Conservation (phyloP, 1,140 invertebrate genomes). For the Drosophila dunni region DNA sequence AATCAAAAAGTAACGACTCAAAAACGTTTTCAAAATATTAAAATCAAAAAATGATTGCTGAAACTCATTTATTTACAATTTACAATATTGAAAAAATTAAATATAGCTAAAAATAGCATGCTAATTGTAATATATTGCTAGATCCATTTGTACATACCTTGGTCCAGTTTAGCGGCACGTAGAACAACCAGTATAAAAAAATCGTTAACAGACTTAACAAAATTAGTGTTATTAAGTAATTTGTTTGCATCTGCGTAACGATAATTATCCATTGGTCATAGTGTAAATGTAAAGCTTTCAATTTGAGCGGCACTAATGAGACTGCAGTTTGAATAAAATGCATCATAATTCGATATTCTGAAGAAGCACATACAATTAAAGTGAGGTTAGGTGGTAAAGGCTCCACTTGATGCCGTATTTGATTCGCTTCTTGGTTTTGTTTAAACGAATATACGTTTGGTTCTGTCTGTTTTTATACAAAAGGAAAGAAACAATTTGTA, state of each 20-base stretch:
- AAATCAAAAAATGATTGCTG: no score
- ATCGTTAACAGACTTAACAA: constrained; percentile 1
- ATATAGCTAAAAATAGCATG: not conserved
- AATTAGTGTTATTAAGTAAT: not conserved
- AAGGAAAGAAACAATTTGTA: constrained; percentile 8
- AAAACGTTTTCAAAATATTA: no score
- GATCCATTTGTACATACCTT: constrained; percentile 51
- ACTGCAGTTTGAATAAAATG: constrained; percentile 4
- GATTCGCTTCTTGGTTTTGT: constrained; percentile 3
- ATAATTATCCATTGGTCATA: constrained; percentile 5
- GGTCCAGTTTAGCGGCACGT: constrained; percentile 58
- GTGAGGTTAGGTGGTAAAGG: not conserved
- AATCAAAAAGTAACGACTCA: no score
- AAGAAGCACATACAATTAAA: not conserved
- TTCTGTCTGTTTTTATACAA: constrained; percentile 42
- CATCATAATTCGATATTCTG: constrained; percentile 16
- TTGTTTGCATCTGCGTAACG: not conserved
- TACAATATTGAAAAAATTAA: not conserved
- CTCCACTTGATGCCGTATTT: not conserved
- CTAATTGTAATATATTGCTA: not conserved
- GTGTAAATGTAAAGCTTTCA: constrained; percentile 2
- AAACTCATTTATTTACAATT: not conserved
- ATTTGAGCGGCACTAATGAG: not conserved
- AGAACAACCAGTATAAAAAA: constrained; percentile 62
- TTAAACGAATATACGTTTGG: constrained; percentile 14